Evolutionary conservation across 35 echinoderm and acorn worm species (phyloP), one percentile per base, ranked within the genome.

Genomic region (Ophioderma brevispina): DNA sequence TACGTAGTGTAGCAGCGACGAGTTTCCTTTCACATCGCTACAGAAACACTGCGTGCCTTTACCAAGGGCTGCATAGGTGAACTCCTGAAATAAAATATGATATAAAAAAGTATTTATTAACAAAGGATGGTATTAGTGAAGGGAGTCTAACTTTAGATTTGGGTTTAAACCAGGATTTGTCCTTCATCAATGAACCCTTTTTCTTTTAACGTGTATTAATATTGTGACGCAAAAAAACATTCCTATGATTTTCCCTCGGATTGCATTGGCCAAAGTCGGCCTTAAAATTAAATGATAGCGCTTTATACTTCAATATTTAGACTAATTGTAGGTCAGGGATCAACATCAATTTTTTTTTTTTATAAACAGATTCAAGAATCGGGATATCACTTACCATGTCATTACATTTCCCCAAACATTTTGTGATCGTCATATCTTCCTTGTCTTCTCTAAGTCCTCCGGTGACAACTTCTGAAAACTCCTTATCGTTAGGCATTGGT

Each of bases 11-110:
- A 85, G 76, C 37, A 94, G 64, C 25, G 76, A 32, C 0, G 81
- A 63, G 33, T 90, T 55, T n/a, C 46, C 52, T 32, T 56, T 79
- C 31, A 94, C 83, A 36, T 90, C 81, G 18, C 64, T 83, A 50
- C 92, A 94, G 63, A 80, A 86, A 82, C 92, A 94, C 40, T 94
- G 70, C 0, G 49, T 85, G 11, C 92, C 92, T 32, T 41, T 81
- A 19, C 87, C 84, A 21, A 94, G 88, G 19, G 87, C 92, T 49
- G 92, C 77, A 80, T 94, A 94, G 3, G 92, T 94, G 39, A 86
- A 94, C 0, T 70, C 81, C 92, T 94, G 25, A 31, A 59, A 63
- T 21, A 23, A 83, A 56, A n/a, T n/a, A n/a, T n/a, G n/a, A n/a
- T n/a, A n/a, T n/a, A 40, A 78, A 77, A 76, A 37, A 59, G 36